These are phyloP conservation scores for Bostrychus sinensis DNA, from an alignment of 2,113 vertebrate species.

Conservation along the genomic window DNA sequence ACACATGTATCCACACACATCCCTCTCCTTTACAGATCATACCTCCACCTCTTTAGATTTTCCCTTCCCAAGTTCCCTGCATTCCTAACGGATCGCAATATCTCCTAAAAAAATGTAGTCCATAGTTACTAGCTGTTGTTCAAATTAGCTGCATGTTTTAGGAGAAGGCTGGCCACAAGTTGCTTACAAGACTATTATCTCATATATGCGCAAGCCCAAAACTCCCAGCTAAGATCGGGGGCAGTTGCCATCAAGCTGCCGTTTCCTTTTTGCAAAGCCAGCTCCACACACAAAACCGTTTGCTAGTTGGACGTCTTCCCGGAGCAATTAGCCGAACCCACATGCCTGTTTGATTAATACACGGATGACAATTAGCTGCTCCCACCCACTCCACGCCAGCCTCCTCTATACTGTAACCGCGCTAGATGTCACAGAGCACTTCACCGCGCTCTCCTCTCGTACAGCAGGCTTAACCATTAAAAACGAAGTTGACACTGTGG, in stretches of 20 bases:
- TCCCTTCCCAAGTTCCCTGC: too few relatives aligned
- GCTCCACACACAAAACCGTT: conserved; percentile 30
- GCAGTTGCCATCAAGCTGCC: conserved; percentile 51
- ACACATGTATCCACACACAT: too few relatives aligned
- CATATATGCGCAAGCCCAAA: conserved; percentile 22
- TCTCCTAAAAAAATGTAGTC: too few relatives aligned
- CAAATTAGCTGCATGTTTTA: conserved; percentile 16
- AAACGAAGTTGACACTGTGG: neutral
- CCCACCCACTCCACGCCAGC: conserved; percentile 35
- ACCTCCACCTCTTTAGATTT: too few relatives aligned
- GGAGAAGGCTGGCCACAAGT: conserved; percentile 20
- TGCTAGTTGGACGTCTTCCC: conserved; percentile 71
- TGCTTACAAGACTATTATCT: conserved; percentile 29
- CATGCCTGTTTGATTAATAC: conserved; percentile 77
- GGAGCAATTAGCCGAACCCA: conserved; percentile 74
- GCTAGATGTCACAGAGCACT: conserved; percentile 17
- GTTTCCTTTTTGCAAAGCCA: conserved; percentile 33
- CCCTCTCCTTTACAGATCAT: too few relatives aligned
- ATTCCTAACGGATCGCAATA: too few relatives aligned
- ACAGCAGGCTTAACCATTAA: conserved; percentile 6
- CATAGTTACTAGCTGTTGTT: too few relatives aligned
- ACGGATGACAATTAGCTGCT: conserved; percentile 66
- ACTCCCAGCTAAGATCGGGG: conserved; percentile 37
- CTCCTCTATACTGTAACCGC: conserved; percentile 31
- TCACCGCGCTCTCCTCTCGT: conserved; percentile 9